Percentiles rank a stretch among this genome's conserved stretches.
phyloP scores from a whole-genome alignment of 1,140 invertebrate genomes.

The Ladona fulva region DNA sequence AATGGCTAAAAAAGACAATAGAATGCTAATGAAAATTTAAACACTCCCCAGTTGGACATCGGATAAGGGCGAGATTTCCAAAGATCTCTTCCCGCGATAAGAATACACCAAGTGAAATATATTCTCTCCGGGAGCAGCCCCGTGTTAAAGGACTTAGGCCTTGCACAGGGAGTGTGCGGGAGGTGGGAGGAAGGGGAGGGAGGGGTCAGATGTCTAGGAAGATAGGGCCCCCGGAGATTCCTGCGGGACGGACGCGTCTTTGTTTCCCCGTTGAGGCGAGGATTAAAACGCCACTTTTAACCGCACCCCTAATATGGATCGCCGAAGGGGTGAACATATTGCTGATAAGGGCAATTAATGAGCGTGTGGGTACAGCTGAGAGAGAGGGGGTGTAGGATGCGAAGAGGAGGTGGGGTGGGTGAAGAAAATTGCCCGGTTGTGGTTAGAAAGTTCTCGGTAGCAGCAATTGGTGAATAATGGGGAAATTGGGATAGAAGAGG shows the following conservation, averaged over 20 bases:
- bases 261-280: neutral
- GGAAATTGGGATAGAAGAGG: no score
- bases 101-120: neutral
- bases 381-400: no score
- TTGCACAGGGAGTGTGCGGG: neutral
- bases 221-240: neutral
- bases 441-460: no score
- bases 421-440: no score
- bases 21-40: conserved; percentile 8
- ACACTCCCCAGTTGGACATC: neutral
- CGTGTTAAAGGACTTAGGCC: neutral
- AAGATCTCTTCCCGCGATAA: neutral
- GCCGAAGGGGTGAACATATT: neutral
- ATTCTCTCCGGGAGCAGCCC: neutral
- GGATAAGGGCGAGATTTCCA: neutral
- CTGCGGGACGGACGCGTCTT: neutral
- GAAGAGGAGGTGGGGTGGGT: no score
- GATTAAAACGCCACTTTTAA: conserved; percentile 6
- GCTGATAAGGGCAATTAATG: conserved; percentile 1
- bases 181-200: neutral
- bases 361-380: neutral
- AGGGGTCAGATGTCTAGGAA: neutral
- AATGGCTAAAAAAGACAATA: neutral
- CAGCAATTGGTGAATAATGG: no score
- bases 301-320: neutral